phyloP scores from a whole-genome alignment of 1,140 invertebrate species.

The Pseudomyrmex dendroicus region DNA sequence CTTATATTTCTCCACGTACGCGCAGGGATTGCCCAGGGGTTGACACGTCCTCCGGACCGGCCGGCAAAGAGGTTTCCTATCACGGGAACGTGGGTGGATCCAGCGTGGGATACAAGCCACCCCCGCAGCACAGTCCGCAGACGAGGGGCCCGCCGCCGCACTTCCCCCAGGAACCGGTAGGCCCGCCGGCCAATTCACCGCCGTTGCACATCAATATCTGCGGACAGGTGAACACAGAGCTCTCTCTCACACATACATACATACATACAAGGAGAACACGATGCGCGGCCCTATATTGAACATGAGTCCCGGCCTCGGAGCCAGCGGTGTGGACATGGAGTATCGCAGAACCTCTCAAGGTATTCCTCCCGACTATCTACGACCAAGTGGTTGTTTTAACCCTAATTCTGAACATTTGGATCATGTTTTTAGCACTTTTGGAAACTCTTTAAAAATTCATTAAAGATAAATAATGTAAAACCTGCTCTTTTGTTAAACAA shows the following conservation, averaged over 20 bases:
- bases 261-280: conserved; percentile 77
- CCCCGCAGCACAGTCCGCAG: conserved; percentile 80
- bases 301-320: conserved; percentile 81
- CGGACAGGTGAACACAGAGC: conserved; percentile 79
- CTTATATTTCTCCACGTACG: conserved; percentile 15
- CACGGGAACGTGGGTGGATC: conserved; percentile 80
- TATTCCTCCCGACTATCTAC: conserved; percentile 35
- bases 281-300: conserved; percentile 83
- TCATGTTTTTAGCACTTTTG: no score
- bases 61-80: conserved; percentile 82
- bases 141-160: conserved; percentile 78
- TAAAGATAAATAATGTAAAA: no score
- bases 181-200: conserved; percentile 80
- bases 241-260: not conserved
- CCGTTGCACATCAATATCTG: conserved; percentile 85
- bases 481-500: no score
- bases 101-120: conserved; percentile 81
- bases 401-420: no score
- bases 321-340: conserved; percentile 81
- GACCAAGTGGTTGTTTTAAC: no score
- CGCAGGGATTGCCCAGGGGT: conserved; percentile 82
- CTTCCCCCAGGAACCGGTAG: conserved; percentile 79
- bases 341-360: conserved; percentile 81
- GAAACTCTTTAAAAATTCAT: no score
- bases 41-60: conserved; percentile 80